phyloP scores from a whole-genome alignment of 2,113 vertebrate species.

The Myrmecobius fasciatus region DNA sequence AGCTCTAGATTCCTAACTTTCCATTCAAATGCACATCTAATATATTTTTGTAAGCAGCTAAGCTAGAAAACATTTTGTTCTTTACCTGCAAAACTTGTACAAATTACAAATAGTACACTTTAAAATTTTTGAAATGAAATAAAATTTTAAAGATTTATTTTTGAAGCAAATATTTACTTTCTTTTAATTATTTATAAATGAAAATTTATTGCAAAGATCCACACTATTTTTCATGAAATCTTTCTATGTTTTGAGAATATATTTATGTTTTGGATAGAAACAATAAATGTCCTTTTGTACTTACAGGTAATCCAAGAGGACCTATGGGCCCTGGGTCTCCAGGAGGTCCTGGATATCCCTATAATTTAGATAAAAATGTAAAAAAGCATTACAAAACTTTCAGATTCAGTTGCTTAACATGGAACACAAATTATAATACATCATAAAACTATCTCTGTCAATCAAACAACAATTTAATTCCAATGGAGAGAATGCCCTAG shows the following conservation, averaged over 20 bases:
- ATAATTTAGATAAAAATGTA: slow-evolving; percentile 73
- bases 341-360: slow-evolving; percentile 95
- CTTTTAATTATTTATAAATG: slow-evolving; percentile 8
- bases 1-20: not conserved
- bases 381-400: slow-evolving; percentile 37
- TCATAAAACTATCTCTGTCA: slow-evolving; percentile 17
- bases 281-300: slow-evolving; percentile 76
- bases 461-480: slow-evolving; percentile 43
- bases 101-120: slow-evolving; percentile 30
- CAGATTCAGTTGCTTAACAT: slow-evolving; percentile 12
- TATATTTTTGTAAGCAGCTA: slow-evolving; percentile 22
- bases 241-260: not conserved
- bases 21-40: slow-evolving; percentile 17
- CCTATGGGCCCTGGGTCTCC: slow-evolving; percentile 92
- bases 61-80: not conserved
- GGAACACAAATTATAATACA: slow-evolving; percentile 33
- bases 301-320: slow-evolving; percentile 90
- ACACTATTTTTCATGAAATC: not conserved
- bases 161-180: slow-evolving; percentile 28
- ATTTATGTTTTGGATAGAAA: not conserved
- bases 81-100: slow-evolving; percentile 20
- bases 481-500: not conserved
- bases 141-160: slow-evolving; percentile 19
- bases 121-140: slow-evolving; percentile 15
- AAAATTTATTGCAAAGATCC: not conserved